Conservation (phyloP, 2,113 vertebrate species). For the Mirounga angustirostris region DNA sequence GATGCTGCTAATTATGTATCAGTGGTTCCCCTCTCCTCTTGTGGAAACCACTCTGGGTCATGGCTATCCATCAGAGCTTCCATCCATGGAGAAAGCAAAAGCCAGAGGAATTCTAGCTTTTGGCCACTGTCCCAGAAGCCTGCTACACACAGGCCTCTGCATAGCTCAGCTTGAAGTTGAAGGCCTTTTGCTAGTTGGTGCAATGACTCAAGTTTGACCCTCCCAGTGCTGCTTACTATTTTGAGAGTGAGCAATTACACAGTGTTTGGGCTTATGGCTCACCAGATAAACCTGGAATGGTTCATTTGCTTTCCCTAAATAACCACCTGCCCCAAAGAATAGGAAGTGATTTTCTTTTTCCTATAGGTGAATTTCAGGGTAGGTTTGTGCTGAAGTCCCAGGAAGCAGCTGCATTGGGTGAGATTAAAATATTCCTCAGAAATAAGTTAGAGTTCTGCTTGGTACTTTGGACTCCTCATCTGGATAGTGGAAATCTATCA, state of each 20-base stretch:
- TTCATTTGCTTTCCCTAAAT: constrained; percentile 27
- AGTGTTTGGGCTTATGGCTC: background rate
- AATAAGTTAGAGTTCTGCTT: background rate
- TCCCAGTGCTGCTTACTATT: background rate
- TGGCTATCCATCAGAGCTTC: background rate
- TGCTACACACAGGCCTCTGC: background rate
- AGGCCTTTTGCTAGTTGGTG: background rate
- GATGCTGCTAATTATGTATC: background rate
- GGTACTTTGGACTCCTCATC: background rate
- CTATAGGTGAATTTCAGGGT: background rate
- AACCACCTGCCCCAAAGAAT: background rate
- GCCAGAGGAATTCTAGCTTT: background rate
- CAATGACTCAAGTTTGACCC: background rate
- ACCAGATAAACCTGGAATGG: background rate
- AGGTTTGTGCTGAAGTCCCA: background rate
- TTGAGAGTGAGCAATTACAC: constrained; percentile 33
- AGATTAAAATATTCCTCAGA: background rate
- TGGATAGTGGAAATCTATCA: background rate
- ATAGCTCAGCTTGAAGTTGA: background rate
- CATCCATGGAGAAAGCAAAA: background rate
- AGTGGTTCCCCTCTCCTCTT: background rate
- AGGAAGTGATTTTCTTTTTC: background rate
- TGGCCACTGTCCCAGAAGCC: background rate
- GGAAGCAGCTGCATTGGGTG: background rate
- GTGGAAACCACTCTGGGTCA: background rate